Base-by-base conservation (phyloP, 2,113 vertebrate species). In the Monarcha castaneiventris region DNA sequence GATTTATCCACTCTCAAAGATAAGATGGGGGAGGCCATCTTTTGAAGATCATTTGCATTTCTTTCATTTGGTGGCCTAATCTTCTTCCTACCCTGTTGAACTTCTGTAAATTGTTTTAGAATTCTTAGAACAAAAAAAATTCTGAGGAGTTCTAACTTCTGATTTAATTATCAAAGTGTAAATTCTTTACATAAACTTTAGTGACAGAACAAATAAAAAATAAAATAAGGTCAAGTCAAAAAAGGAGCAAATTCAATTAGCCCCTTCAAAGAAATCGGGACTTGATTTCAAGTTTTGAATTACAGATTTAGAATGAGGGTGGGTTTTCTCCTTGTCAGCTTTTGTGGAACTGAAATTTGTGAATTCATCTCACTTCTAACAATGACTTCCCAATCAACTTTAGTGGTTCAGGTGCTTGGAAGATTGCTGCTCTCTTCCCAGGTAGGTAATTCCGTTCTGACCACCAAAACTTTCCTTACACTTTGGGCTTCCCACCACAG, bases 1-100 rank as follows among this genome's bases (percentile, higher is more conserved):
- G 74, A 77, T 94, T 91, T 96, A 64, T 83, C 59, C n/a, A 8
- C 66, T 84, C 69, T 93, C 67, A 75, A 48, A 93, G 74, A 69
- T 48, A 71, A 87, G 83, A 44, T 67, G 46, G n/a, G 46, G 43
- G 43, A 91, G 61, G 44, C 22, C 71, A 74, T 29, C 48, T 76
- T 93, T 96, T 86, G 87, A 94, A 90, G 59, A 89, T 92, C 25
- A 76, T 94, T 93, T 83, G 43, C 89, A 83, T 97, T 85, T 87
- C 56, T 93, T 96, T 89, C 61, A 71, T 86, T 93, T 78, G 52
- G 67, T 87, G 71, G 33, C 66, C 63, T 92, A 81, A 93, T 90
- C 90, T 83, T 92, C 44, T 72, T 94, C 43, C 58, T 85, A 39
- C 44, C 84, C 51, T 43, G 33, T 62, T 92, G 84, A 97, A 93